Evolutionary conservation across 2,797 vertebrate species (phyloP), one percentile per base, ranked within the genome.

Genomic region (Mormyrops boulengeri): DNA sequence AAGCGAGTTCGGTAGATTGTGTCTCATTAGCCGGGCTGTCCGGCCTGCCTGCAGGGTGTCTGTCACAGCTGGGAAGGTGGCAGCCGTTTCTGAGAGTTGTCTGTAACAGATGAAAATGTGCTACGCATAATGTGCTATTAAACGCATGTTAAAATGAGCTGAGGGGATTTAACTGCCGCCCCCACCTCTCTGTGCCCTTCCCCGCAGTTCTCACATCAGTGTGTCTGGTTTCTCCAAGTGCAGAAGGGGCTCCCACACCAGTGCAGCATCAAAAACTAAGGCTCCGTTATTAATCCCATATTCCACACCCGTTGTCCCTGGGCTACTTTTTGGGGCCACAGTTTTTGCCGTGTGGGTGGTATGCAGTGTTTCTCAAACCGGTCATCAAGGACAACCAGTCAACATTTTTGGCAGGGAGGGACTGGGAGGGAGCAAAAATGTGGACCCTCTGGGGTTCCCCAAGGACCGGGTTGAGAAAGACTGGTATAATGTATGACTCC

Each of bases 401-500:
- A 9, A 66, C 26, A 38, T 88, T 30, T 26, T 53, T 52, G n/a
- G 3, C 85, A 14, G 50, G 30, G 17, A 60, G 50, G 49, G 22
- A 41, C 26, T 19, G 85, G 53, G 85, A 41, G 26, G 44, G 82
- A 49, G 9, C 19, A 4, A 34, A 73, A 44, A 8, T 2, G 6
- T 49, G 34, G 22, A 50, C n/a, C 0, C 1, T 41, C 26, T 60
- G 14, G 85, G 11, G 14, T 26, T 87, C 50, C 53, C 50, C 9
- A 2, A 38, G 66, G 66, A 38, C 30, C 1, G 4, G 11, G 12
- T 17, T 73, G 66, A 38, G 12, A 73, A 73, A 38, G 30, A 38
- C 30, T 8, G 85, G 50, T 60, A 30, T 87, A 60, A 87, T 87
- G 85, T 53, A 87, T 87, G 50, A 34, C 53, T 57, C 85, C 53